A percentile compares a stretch with the other conserved stretches of the same genome.
Evolutionary conservation across 2,888 invertebrate genomes (phyloP).

Genomic region (Esperia sulphurella): DNA sequence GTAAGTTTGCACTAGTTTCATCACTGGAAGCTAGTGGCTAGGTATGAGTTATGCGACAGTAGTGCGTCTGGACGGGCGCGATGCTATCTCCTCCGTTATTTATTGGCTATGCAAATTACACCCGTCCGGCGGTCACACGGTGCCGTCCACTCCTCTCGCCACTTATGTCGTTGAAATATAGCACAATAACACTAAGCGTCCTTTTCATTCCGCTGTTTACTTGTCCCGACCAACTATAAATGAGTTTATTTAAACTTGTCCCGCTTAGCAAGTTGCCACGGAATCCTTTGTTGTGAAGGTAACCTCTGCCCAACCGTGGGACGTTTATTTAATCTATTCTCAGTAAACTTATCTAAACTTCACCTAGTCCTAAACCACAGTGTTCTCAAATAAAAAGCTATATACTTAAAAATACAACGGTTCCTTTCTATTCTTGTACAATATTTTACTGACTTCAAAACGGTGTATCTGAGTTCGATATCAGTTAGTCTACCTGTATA

Average conservation of each 20-base stretch:
- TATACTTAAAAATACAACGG: too few relatives aligned
- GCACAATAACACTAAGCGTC: conserved; percentile 7
- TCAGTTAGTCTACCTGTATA: neutral
- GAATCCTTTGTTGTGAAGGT: too few relatives aligned
- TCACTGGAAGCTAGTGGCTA: conserved; percentile 18
- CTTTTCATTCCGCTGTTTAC: conserved; percentile 6
- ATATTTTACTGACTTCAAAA: too few relatives aligned
- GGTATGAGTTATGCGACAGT: conserved; percentile 42
- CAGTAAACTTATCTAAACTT: too few relatives aligned
- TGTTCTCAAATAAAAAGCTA: too few relatives aligned
- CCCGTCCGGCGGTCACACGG: conserved; percentile 40
- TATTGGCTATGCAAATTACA: conserved; percentile 64
- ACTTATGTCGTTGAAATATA: conserved; percentile 21
- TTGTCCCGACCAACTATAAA: neutral
- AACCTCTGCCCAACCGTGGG: too few relatives aligned
- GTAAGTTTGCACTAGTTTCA: conserved; percentile 2
- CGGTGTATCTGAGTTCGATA: neutral
- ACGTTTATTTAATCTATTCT: too few relatives aligned
- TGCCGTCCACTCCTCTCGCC: conserved; percentile 19
- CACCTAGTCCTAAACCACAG: too few relatives aligned
- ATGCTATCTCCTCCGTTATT: conserved; percentile 61
- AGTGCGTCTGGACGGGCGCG: conserved; percentile 40
- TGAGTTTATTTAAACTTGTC: neutral
- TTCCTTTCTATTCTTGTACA: too few relatives aligned
- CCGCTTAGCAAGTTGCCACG: too few relatives aligned